Conservation (phyloP, 2,797 vertebrate genomes). For the Oreortyx pictus region DNA sequence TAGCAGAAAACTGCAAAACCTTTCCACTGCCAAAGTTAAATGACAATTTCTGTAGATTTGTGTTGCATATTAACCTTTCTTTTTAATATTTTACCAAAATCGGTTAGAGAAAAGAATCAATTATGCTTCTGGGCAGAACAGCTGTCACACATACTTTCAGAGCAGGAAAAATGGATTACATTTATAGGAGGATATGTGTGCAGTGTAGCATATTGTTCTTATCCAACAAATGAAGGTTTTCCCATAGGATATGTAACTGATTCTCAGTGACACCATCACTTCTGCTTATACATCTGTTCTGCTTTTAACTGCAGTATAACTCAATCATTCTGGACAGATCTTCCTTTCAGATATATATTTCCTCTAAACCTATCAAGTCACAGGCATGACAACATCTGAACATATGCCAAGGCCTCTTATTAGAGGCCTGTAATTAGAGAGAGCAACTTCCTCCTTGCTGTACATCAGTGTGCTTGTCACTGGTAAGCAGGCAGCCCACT, state of each 20-base stretch:
- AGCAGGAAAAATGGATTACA: constrained; percentile 58
- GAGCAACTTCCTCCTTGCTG: neutral
- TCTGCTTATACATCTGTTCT: constrained; percentile 82
- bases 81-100: constrained; percentile 5
- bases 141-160: constrained; percentile 54
- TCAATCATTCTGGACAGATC: constrained; percentile 73
- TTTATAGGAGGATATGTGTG: constrained; percentile 34
- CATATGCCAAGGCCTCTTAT: constrained; percentile 57
- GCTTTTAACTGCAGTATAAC: constrained; percentile 70
- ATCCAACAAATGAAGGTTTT: constrained; percentile 84
- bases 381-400: constrained; percentile 67
- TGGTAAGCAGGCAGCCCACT: neutral
- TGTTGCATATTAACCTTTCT: neutral
- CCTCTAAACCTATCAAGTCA: constrained; percentile 68
- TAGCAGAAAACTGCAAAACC: neutral
- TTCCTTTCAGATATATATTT: constrained; percentile 72
- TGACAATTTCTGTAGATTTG: neutral
- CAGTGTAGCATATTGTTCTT: constrained; percentile 77
- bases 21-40: neutral
- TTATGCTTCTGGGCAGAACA: constrained; percentile 60
- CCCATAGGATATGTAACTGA: constrained; percentile 78
- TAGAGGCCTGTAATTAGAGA: constrained; percentile 40
- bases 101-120: constrained; percentile 22
- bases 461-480: neutral
- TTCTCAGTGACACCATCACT: constrained; percentile 73